Evolutionary conservation across 1,140 invertebrate genomes (phyloP), one percentile per base, ranked within the genome.

Genomic region (Adelges cooleyi): DNA sequence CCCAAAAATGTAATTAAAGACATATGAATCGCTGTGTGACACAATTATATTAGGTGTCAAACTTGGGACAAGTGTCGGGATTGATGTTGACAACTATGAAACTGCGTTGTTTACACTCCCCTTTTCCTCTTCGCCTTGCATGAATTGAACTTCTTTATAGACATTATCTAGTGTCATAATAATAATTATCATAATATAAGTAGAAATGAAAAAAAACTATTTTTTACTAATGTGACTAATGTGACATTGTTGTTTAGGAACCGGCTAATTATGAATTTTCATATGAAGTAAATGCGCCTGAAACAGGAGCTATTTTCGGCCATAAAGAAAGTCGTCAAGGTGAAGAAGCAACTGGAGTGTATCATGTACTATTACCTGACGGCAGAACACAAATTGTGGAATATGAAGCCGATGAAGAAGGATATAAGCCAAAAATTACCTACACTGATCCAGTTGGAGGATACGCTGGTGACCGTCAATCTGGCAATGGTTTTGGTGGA

Each of bases 241-340:
- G n/a, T 18, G n/a, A 22, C n/a, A 48, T 18, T 22, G 4, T 48
- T 15, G 6, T n/a, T n/a, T n/a, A 88, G 86, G 86, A 85, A 75
- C 86, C 86, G 69, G 86, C 86, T 40, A 86, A 89, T 73, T 92
- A 92, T 75, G 83, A 90, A 74, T 92, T 90, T 79, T 83, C 81
- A 72, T 91, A 89, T 74, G 82, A 89, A 76, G 87, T 90, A 65
- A 84, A 86, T 70, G 86, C 89, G 73, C 79, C 81, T 50, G 81
- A 86, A 76, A 82, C 82, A 70, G 86, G 86, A 71, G 83, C 82
- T 70, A 82, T 86, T 71, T 90, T 90, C 74, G 85, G 87, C 69
- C 89, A 90, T 77, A 82, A 81, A 71, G 89, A 92, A 77, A 82
- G 81, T 71, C 80, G 89, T 66, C 83, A 89, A 73, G 88, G 86